Evolutionary conservation across 2,888 invertebrate genomes (phyloP).

Genomic region (Margaritifera margaritifera): DNA sequence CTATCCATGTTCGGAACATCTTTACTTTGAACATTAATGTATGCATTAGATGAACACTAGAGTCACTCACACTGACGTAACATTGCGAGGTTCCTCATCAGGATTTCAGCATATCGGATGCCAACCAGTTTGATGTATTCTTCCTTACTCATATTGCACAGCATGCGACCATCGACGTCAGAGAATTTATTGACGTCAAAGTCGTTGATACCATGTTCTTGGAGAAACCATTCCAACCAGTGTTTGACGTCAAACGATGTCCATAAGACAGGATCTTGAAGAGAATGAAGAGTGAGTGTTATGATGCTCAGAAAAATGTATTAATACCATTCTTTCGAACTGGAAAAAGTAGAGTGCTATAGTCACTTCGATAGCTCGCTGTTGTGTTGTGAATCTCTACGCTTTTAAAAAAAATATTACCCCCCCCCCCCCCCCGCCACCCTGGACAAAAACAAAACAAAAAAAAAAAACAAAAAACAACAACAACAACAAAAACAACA

Average conservation of each 20-base stretch:
- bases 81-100: constrained; percentile 55
- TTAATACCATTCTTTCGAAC: too few relatives aligned
- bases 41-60: background rate
- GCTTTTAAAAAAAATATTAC: too few relatives aligned
- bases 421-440: too few relatives aligned
- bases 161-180: constrained; percentile 60
- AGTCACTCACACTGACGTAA: constrained; percentile 40
- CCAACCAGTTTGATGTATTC: constrained; percentile 61
- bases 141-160: constrained; percentile 65
- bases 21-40: too few relatives aligned
- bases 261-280: constrained; percentile 67
- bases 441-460: too few relatives aligned
- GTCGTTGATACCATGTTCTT: constrained; percentile 61
- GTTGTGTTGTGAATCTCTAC: too few relatives aligned
- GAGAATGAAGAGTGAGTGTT: constrained; percentile 1
- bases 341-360: too few relatives aligned
- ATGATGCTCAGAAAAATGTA: too few relatives aligned
- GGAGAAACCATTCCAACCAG: constrained; percentile 68
- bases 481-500: too few relatives aligned
- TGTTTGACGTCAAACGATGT: constrained; percentile 62
- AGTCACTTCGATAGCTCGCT: too few relatives aligned
- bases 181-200: constrained; percentile 60
- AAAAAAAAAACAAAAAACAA: too few relatives aligned
- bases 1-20: too few relatives aligned
- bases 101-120: constrained; percentile 60